These are phyloP conservation scores for Eunapius fragilis DNA, from an alignment of 37 sponge, comb jelly and placozoan genomes.

Conservation along the genomic window DNA sequence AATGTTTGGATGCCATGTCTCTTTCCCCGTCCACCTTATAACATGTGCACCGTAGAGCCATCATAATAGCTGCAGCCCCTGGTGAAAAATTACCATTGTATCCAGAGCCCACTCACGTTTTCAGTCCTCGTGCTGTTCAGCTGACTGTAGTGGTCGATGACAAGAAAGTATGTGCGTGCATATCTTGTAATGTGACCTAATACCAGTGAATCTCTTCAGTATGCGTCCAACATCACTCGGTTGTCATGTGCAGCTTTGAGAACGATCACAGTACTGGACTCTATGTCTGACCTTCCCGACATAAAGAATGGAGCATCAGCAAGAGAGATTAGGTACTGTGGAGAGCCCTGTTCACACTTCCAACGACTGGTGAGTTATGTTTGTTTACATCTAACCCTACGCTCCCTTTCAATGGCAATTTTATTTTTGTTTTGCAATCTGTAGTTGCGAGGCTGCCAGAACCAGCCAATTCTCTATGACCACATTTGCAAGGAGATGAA, in stretches of 20 bases:
- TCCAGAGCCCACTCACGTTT: slow-evolving; percentile 89
- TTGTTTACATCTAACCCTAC: background rate
- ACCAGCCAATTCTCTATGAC: slow-evolving; percentile 77
- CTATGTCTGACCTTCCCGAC: slow-evolving; percentile 93
- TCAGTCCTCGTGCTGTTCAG: slow-evolving; percentile 82
- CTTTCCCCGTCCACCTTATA: background rate
- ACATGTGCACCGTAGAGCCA: slow-evolving; percentile 49
- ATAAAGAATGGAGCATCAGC: slow-evolving; percentile 83
- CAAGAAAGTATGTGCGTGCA: slow-evolving; percentile 40
- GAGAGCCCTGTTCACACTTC: slow-evolving; percentile 83
- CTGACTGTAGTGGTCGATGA: slow-evolving; percentile 76
- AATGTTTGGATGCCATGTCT: too few relatives aligned
- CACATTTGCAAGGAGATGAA: slow-evolving; percentile 98
- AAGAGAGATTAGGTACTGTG: slow-evolving; percentile 75
- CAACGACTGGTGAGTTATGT: slow-evolving; percentile 74
- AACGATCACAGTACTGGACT: slow-evolving; percentile 88
- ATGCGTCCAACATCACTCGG: slow-evolving; percentile 60
- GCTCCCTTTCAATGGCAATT: background rate
- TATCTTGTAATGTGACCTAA: background rate
- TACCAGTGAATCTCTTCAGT: too few relatives aligned
- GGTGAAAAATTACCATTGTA: slow-evolving; percentile 83
- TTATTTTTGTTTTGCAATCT: background rate
- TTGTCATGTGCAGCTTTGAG: slow-evolving; percentile 68
- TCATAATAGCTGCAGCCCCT: slow-evolving; percentile 92
- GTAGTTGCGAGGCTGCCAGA: slow-evolving; percentile 66